Evolutionary conservation across 2,888 invertebrate genomes (phyloP).

Genomic region (Lottia gigantea): DNA sequence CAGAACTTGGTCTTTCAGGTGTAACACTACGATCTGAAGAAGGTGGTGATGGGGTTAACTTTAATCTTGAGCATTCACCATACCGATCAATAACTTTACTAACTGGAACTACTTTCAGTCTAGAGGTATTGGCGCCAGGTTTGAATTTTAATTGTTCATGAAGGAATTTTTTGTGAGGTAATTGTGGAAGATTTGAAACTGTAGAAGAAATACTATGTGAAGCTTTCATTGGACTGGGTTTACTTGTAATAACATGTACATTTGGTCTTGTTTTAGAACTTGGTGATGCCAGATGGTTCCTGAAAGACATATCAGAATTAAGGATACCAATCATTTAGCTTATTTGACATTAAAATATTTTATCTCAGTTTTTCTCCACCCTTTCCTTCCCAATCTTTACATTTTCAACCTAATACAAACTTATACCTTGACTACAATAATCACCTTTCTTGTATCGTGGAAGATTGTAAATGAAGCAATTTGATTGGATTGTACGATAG

Average conservation of each 20-base stretch:
- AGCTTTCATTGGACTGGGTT: conserved; percentile 13
- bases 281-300: background rate
- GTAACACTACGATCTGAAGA: conserved; percentile 30
- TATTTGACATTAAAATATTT: no score
- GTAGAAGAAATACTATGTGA: conserved; percentile 1
- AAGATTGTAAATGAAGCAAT: no score
- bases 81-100: conserved; percentile 1
- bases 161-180: background rate
- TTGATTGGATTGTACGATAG: no score
- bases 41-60: conserved; percentile 35
- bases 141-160: background rate
- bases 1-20: conserved; percentile 44
- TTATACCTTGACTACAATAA: no score
- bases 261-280: background rate
- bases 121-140: background rate
- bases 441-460: no score
- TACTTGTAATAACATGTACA: background rate
- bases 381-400: no score
- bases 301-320: background rate
- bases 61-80: conserved; percentile 25
- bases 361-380: no score
- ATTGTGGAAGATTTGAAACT: background rate
- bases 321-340: no score
- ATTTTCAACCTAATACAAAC: no score
- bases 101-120: background rate